Evolutionary conservation across 2,113 vertebrate species (phyloP).

Genomic region (Morone chrysops): DNA sequence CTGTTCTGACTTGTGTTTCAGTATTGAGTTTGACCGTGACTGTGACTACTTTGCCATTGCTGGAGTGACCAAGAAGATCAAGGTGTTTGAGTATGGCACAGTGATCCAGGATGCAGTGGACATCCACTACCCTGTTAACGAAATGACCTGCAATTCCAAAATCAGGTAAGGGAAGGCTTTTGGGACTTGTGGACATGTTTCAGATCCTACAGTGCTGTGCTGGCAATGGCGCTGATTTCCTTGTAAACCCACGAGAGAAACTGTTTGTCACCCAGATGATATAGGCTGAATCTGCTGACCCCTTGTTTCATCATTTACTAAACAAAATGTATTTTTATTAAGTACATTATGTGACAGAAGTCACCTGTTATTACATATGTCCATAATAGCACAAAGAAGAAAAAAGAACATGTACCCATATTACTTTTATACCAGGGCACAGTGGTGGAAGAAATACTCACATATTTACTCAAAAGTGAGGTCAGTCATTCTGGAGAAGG

Average conservation of each 20-base stretch:
- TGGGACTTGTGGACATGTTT: background rate
- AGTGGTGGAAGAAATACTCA: no score
- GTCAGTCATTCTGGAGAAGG: no score
- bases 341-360: no score
- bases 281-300: no score
- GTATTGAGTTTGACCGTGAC: slow-evolving; percentile 99
- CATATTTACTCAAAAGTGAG: no score
- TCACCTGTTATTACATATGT: no score
- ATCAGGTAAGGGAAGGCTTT: slow-evolving; percentile 89
- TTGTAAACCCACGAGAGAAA: background rate
- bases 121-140: slow-evolving; percentile 99
- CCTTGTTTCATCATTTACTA: no score
- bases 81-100: slow-evolving; percentile 99
- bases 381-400: no score
- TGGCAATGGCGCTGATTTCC: background rate
- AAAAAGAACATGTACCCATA: no score
- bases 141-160: slow-evolving; percentile 99
- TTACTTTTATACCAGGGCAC: no score
- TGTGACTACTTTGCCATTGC: slow-evolving; percentile 99
- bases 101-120: slow-evolving; percentile 99
- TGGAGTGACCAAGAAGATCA: slow-evolving; percentile 99
- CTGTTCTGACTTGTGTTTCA: slow-evolving; percentile 63
- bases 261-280: no score
- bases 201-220: background rate
- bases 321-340: no score